Base-by-base conservation (phyloP, 2,113 vertebrate genomes). In the Hydrochoerus hydrochaeris region DNA sequence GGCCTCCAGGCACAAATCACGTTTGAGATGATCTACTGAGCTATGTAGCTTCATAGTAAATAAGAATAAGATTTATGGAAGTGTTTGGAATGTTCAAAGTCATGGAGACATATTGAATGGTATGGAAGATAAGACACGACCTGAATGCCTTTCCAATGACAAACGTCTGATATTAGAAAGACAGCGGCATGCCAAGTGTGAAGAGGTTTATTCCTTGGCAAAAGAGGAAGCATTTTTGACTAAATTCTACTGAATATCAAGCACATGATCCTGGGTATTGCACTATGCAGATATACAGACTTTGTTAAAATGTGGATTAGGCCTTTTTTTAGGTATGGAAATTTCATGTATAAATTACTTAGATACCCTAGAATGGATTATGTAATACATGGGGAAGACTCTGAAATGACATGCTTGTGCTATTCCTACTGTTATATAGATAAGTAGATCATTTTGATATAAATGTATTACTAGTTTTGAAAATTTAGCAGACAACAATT, bases 41-140 rank as follows among this genome's bases (percentile, higher is more conserved):
- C 11, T 57, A 13, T 54, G 22, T 46, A 58, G 11, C 80, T 38
- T 65, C 32, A 41, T 1, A 3, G 62, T 19, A 88, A 77, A 94
- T 41, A 58, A 85, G 32, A 85, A 83, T 94, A 88, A 88, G 26
- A 90, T 71, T 95, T 82, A 95, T 65, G 19, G 38, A 87, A 28
- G 26, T 44, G 14, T 35, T 81, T 88, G 46, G 16, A 75, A 88
- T 58, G 10, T 30, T 86, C 35, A 71, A 7, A 84, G 49, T 90
- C 32, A 78, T 44, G 16, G 63, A 78, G 9, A 71, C 65, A 24
- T 41, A 65, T 90, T 88, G n/a, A 65, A 22, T 24, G 8, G 9
- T 62, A 26, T 22, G 58, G 93, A 92, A 5, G 2, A 65, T 20
- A 67, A 7, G 20, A 30, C 44, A 78, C 60, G 13, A 32, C 28